Evolutionary conservation across 2,797 vertebrate species (phyloP), one percentile per base, ranked within the genome.

Genomic region (Parauchenoglanis ngamensis): DNA sequence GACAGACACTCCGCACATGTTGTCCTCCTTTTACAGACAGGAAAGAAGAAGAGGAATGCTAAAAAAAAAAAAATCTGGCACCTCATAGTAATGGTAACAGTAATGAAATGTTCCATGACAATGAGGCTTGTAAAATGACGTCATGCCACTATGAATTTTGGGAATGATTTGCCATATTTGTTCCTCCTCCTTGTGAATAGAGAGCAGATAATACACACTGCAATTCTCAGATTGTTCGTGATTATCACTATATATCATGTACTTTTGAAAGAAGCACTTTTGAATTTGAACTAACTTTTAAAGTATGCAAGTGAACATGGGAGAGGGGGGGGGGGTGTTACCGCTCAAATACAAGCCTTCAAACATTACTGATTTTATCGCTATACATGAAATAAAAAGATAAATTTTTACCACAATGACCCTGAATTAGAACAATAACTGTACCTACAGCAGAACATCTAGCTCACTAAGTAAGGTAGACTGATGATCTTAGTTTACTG

Each of bases 1-100:
- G 97, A 97, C 77, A 98, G 94, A 90, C 98, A 98, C 86, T 97
- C 97, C 0, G 94, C 93, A 83, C 97, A 98, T 0, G 97, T 96
- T 90, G 90, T 95, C 31, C 97, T 97, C 93, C 98, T 98, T 90
- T 81, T 10, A 35, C 35, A 87, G 4, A 91, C 25, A 79, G 86
- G 17, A 67, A 52, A 67, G 25, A 79, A 28, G 12, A 59, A 78
- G 52, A 57, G 28, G 0, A 17, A 80, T 44, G 28, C 3, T 44
- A 23, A 31, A 19, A 7, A 49, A 78, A 40, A 75, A 17, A 54
- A 54, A 79, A 2, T 35, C 86, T 19, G 12, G 28, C 25, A 28
- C 13, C 49, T 46, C 13, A 46, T 19, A 19, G 13, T 59, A 44
- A 61, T 49, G 13, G 40, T 49, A 44, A 61, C 28, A 7, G 40